Percentiles rank a stretch among this genome's conserved stretches.
Evolutionary conservation across 2,888 invertebrate species (phyloP).

Genomic region (Plemyria rubiginata): DNA sequence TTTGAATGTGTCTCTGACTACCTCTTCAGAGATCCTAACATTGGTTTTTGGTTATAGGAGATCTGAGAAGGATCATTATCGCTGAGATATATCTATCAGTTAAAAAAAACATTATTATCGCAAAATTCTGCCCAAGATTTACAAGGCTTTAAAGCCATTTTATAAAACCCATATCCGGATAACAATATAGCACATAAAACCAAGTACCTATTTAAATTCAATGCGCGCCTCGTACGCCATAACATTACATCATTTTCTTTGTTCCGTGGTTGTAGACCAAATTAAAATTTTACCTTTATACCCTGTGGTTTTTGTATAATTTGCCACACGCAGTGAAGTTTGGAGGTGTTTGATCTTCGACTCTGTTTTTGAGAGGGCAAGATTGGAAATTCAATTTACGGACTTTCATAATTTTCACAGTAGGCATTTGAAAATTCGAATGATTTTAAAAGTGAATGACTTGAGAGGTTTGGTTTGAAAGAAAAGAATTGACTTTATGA

Average conservation of each 20-base stretch:
- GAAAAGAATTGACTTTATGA: too few species aligned
- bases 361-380: neutral
- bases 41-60: too few species aligned
- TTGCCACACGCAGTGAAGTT: constrained; percentile 10
- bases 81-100: too few species aligned
- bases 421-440: too few species aligned
- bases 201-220: constrained; percentile 44
- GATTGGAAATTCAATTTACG: neutral
- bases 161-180: constrained; percentile 29
- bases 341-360: neutral
- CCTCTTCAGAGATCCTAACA: too few species aligned
- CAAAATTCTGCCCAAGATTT: neutral
- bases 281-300: constrained; percentile 44
- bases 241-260: constrained; percentile 45
- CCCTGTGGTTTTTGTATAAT: constrained; percentile 16
- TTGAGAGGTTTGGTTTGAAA: too few species aligned
- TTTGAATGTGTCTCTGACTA: too few species aligned
- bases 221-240: constrained; percentile 36
- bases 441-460: too few species aligned
- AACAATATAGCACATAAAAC: constrained; percentile 37
- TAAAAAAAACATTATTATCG: neutral
- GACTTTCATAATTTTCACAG: too few species aligned
- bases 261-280: constrained; percentile 39
- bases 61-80: too few species aligned
- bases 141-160: constrained; percentile 7